Percentiles rank a stretch among this genome's conserved stretches.
Evolutionary conservation across 2,888 invertebrate genomes (phyloP).

Genomic region (Diarsia rubi): DNA sequence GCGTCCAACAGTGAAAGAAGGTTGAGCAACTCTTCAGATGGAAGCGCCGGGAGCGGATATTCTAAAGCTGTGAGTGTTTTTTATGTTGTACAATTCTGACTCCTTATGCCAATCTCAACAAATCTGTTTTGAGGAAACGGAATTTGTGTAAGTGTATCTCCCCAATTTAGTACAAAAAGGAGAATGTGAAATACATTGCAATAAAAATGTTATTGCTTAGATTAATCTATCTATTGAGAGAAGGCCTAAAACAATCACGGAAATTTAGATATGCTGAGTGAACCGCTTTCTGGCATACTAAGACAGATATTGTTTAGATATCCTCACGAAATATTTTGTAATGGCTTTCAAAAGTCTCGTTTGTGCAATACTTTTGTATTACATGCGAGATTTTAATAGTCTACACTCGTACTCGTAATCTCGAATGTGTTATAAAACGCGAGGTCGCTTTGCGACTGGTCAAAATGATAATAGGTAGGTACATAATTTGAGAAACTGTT

Average conservation of each 20-base stretch:
- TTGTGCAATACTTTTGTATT: constrained; percentile 52
- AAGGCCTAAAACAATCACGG: background rate
- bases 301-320: constrained; percentile 18
- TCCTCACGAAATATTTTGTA: constrained; percentile 50
- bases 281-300: background rate
- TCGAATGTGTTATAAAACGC: constrained; percentile 53
- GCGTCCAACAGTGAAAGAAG: constrained; percentile 87
- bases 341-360: constrained; percentile 52
- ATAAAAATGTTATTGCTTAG: background rate
- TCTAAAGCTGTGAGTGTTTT: constrained; percentile 87
- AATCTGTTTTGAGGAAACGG: background rate
- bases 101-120: background rate
- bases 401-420: constrained; percentile 41
- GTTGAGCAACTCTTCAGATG: constrained; percentile 89
- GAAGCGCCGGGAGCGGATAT: constrained; percentile 88
- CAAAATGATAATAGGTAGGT: constrained; percentile 34
- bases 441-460: constrained; percentile 28
- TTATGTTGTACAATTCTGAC: background rate
- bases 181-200: background rate
- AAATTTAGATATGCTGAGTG: background rate
- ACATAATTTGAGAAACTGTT: constrained; percentile 27
- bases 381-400: constrained; percentile 50
- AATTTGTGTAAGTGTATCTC: background rate
- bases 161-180: background rate
- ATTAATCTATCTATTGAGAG: background rate